phyloP scores from a whole-genome alignment of 2,888 invertebrate species.

The Galerucella pusilla region DNA sequence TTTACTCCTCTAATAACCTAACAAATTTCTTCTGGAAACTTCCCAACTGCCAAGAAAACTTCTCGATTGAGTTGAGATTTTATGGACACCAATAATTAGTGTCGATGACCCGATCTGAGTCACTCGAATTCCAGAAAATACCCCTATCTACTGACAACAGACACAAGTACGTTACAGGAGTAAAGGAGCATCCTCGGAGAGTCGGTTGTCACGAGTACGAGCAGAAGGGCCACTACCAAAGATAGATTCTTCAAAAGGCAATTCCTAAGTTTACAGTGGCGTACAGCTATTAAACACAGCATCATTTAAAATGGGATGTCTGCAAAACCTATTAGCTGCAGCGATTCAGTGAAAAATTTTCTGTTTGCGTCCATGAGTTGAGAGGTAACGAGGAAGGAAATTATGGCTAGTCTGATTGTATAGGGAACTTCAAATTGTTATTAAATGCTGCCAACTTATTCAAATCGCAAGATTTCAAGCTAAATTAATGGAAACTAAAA shows the following conservation, averaged over 20 bases:
- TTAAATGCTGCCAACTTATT: too few species aligned
- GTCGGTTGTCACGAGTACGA: background rate
- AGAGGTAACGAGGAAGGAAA: too few species aligned
- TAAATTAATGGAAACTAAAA: too few species aligned
- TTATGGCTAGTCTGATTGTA: too few species aligned
- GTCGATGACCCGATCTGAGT: conserved; percentile 23
- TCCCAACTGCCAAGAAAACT: conserved; percentile 17
- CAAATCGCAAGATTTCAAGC: too few species aligned
- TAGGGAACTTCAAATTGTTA: too few species aligned
- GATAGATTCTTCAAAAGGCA: background rate
- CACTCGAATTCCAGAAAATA: conserved; percentile 23
- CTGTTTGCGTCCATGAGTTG: too few species aligned
- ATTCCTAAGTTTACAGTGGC: background rate
- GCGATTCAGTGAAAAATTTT: too few species aligned
- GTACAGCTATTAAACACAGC: background rate
- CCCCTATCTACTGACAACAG: conserved; percentile 7
- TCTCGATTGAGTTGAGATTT: conserved; percentile 22
- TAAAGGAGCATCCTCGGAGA: conserved; percentile 12
- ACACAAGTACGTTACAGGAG: conserved; percentile 14
- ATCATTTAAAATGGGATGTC: background rate
- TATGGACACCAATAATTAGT: conserved; percentile 29
- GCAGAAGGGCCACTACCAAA: background rate
- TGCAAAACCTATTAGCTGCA: too few species aligned
- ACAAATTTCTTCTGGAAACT: conserved; percentile 23
- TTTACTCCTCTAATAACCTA: conserved; percentile 14